Base-by-base conservation (phyloP, 2,113 vertebrate species). In the Micronisus gabar region DNA sequence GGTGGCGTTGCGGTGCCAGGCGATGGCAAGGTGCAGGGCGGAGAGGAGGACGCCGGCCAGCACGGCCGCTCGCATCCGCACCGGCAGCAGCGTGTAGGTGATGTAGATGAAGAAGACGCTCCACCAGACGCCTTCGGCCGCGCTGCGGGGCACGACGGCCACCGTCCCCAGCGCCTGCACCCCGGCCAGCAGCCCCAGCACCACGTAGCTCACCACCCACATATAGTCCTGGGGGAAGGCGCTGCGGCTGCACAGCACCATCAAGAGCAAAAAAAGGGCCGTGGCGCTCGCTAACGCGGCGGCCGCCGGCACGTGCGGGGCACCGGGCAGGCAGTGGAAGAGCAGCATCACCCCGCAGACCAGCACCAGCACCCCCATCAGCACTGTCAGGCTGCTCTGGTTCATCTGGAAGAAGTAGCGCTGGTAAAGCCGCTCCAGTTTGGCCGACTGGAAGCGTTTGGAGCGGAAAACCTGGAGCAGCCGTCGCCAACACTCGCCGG, bases 341-440 rank as follows among this genome's bases (percentile, higher is more conserved):
- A 99, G 98, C 93, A 99, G 97, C 99, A 99, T 99, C 94, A 99
- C 99, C 21, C 98, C 98, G 1, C 98, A 99, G 38, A 99, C 99
- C 71, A 99, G 97, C 96, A 99, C 99, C 59, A 99, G 98, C 13
- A 99, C 99, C 2, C 99, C 99, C 99, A 99, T 99, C 68, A 99
- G 98, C 99, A 99, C 99, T 5, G 99, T 99, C 94, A 99, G 97
- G 76, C 99, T 99, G 98, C 99, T 99, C 99, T 99, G 99, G 98
- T 99, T 99, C 97, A 99, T 99, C 97, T 99, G 98, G 96, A 99
- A 99, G 97, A 99, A 99, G 98, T 99, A 99, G 53, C 99, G 99
- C 98, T 99, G 99, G 98, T 99, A 99, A 19, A 99, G 98, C 13
- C 99, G 98, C 97, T 99, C 99, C 98, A 99, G 98, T 95, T 99